Conservation (phyloP, 2,888 invertebrate species). For the Macrophya alboannulata region DNA sequence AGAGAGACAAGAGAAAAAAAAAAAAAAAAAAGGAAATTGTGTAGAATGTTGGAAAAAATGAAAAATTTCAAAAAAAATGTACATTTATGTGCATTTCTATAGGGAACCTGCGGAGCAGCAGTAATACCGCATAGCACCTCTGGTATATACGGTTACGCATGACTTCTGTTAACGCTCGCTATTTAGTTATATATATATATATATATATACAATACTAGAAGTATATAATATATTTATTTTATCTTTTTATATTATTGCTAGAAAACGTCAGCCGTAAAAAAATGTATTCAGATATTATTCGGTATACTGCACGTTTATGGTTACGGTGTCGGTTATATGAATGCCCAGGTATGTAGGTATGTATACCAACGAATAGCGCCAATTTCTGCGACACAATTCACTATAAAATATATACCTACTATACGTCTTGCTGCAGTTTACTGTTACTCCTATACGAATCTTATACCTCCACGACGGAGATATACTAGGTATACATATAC, state of each 20-base stretch:
- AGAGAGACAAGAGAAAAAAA: neutral
- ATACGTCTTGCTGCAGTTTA: neutral
- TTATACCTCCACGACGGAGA: neutral
- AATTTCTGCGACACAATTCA: constrained; percentile 25
- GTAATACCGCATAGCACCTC: neutral
- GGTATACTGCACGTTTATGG: neutral
- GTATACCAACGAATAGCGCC: neutral
- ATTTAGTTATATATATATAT: no score
- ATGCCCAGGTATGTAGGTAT: neutral
- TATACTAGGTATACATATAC: constrained; percentile 28
- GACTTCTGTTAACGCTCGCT: neutral
- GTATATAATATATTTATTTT: neutral
- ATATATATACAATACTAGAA: no score
- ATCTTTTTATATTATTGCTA: neutral
- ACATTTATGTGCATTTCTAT: neutral
- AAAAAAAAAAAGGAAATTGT: no score
- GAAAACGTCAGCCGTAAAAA: neutral
- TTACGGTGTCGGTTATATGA: neutral
- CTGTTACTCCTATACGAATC: constrained; percentile 37
- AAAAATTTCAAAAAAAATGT: neutral
- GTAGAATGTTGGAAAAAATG: no score
- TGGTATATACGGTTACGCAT: neutral
- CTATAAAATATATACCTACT: neutral
- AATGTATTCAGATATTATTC: neutral
- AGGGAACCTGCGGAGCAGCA: neutral